Base-by-base conservation (phyloP, 2,797 vertebrate genomes). In the Falco berigora region DNA sequence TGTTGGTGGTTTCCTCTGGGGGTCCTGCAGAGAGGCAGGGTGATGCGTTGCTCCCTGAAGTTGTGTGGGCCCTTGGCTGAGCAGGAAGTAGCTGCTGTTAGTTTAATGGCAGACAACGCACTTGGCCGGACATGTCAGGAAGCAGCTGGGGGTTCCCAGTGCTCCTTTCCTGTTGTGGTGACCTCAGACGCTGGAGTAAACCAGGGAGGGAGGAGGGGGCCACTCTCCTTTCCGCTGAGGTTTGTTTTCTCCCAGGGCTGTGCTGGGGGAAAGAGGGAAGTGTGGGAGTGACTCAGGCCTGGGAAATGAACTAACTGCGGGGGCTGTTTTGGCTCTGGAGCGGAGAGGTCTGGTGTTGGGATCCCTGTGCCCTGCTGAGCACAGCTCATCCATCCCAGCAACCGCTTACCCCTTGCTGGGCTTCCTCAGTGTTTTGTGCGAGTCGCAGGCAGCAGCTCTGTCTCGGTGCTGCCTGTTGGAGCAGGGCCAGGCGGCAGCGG, bases 71-170 rank as follows among this genome's bases (percentile, higher is more conserved):
- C 34, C 53, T 91, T 5, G 0, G 24, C 2, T 2, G 59, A 44
- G 34, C 94, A 93, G 94, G 96, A 96, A 95, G 34, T 82, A 49
- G 49, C 49, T 87, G 67, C 77, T 38, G 36, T 80, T 76, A 75
- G 36, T 62, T 62, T 86, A 91, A 53, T 11, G 34, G 71, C 78
- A 68, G 80, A 81, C 68, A 88, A 20, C 3, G 23, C 95, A 74
- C 69, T 84, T 62, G 90, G 73, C 79, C 0, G 1, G 76, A 75
- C 4, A 4, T 0, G 0, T 81, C 91, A 90, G 91, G 95, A 94
- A 96, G 91, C 93, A 95, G 92, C 92, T 94, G 92, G 90, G 91
- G 82, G 67, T 92, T 96, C 94, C 88, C 88, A 67, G 69, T 3
- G 4, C 69, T 94, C 73, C 55, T 63, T 94, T 96, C 82, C 95